phyloP scores from a whole-genome alignment of 2,113 vertebrate genomes.

The Elachura formosa region DNA sequence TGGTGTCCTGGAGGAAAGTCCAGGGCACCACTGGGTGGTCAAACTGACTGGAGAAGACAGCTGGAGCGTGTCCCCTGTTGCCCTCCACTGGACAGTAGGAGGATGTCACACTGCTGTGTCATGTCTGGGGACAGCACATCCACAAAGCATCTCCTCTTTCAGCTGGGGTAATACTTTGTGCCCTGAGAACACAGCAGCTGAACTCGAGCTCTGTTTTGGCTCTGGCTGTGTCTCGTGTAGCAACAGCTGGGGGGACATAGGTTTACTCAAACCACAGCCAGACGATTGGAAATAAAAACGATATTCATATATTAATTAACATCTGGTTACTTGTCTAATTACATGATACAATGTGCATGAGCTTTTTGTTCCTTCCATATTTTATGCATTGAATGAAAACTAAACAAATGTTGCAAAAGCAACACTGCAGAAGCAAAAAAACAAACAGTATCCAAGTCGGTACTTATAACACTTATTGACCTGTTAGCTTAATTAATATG shows the following conservation, averaged over 20 bases:
- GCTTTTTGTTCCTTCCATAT: conserved; percentile 43
- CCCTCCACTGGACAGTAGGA: conserved; percentile 33
- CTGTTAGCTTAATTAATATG: conserved; percentile 18
- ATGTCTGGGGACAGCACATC: neutral
- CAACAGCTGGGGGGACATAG: conserved; percentile 48
- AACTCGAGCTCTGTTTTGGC: conserved; percentile 17
- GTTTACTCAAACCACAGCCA: conserved; percentile 57
- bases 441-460: neutral
- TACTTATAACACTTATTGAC: neutral
- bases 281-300: conserved; percentile 38
- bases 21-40: neutral
- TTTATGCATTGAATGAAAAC: conserved; percentile 56
- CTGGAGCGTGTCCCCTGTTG: neutral
- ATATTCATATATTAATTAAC: conserved; percentile 62
- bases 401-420: conserved; percentile 52
- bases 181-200: conserved; percentile 13
- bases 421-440: neutral
- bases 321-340: conserved; percentile 37
- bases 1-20: neutral
- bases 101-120: neutral
- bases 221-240: neutral
- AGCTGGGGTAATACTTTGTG: neutral
- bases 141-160: conserved; percentile 13
- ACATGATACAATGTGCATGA: conserved; percentile 21
- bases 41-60: fast-evolving